Conservation (phyloP, 2,797 vertebrate genomes). For the Acrossocheilus fasciatus region DNA sequence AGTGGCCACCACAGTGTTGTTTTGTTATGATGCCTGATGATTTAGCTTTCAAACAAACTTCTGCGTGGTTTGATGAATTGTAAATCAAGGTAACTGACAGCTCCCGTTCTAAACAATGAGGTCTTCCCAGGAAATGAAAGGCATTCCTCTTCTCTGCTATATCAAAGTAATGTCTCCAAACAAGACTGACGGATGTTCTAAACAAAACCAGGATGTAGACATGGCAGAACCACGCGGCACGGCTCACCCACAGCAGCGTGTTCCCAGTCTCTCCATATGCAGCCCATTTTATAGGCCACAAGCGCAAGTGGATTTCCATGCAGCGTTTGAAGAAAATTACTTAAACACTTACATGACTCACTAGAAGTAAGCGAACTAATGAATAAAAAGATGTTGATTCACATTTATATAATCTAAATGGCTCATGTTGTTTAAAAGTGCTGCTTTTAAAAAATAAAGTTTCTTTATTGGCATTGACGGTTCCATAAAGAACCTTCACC, state of each 20-base stretch:
- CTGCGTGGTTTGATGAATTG: slow-evolving; percentile 29
- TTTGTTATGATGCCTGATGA: slow-evolving; percentile 42
- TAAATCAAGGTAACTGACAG: slow-evolving; percentile 46
- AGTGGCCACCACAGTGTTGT: slow-evolving; percentile 26
- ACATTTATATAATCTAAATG: slow-evolving; percentile 15
- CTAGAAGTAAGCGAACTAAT: slow-evolving; percentile 5
- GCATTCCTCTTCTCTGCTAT: slow-evolving; percentile 50
- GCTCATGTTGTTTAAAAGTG: slow-evolving; percentile 11
- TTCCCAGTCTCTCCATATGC: slow-evolving; percentile 13
- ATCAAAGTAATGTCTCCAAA: slow-evolving; percentile 42
- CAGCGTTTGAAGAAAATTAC: slow-evolving; percentile 14
- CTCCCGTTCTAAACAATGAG: slow-evolving; percentile 56
- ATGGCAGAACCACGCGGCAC: slow-evolving; percentile 34
- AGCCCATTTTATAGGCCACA: slow-evolving; percentile 6
- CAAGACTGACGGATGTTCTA: slow-evolving; percentile 44
- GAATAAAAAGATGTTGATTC: neutral
- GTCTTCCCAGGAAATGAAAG: slow-evolving; percentile 61
- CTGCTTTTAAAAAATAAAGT: neutral
- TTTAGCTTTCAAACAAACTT: slow-evolving; percentile 44
- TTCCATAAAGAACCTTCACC: neutral
- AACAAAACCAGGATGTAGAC: slow-evolving; percentile 58
- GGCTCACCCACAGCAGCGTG: slow-evolving; percentile 13
- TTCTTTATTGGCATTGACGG: neutral
- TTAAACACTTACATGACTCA: slow-evolving; percentile 23
- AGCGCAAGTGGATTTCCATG: slow-evolving; percentile 12